These are phyloP conservation scores for Oceanodroma tethys DNA, from an alignment of 2,113 vertebrate genomes.

Conservation along the genomic window DNA sequence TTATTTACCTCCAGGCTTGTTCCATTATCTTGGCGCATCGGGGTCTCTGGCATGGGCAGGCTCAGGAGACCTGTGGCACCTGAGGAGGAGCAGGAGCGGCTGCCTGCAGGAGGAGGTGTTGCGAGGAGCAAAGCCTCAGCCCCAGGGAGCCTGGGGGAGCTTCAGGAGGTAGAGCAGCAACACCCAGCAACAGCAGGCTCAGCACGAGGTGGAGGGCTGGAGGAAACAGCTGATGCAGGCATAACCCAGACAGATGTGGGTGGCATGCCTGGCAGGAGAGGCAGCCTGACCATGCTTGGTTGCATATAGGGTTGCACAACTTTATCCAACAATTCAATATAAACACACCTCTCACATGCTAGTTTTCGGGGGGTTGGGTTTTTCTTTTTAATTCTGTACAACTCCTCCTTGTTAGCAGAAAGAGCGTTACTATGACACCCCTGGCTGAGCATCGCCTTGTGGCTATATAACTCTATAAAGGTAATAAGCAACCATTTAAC, in stretches of 20 bases:
- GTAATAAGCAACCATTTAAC: not conserved
- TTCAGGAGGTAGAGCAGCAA: not conserved
- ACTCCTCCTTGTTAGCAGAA: not conserved
- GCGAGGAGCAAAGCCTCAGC: not conserved
- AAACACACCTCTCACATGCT: not conserved
- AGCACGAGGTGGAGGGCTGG: not conserved
- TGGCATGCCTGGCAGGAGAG: constrained; percentile 28
- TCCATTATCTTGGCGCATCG: not conserved
- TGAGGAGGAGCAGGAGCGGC: not conserved
- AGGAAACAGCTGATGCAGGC: constrained; percentile 35
- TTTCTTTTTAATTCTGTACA: not conserved
- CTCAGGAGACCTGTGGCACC: not conserved
- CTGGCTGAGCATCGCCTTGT: not conserved
- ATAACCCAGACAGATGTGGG: constrained; percentile 33
- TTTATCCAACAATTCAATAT: not conserved
- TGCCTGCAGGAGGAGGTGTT: not conserved
- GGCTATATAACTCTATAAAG: not conserved
- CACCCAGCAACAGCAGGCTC: constrained; percentile 27
- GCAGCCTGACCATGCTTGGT: not conserved
- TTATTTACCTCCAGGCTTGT: not conserved
- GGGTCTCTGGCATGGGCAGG: not conserved
- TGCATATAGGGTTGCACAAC: constrained; percentile 15
- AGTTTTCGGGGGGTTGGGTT: not conserved
- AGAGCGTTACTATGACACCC: not conserved
- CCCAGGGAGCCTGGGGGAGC: not conserved